These are phyloP conservation scores for Chiroxiphia lanceolata DNA, from an alignment of 2,797 vertebrate species.

Conservation along the genomic window DNA sequence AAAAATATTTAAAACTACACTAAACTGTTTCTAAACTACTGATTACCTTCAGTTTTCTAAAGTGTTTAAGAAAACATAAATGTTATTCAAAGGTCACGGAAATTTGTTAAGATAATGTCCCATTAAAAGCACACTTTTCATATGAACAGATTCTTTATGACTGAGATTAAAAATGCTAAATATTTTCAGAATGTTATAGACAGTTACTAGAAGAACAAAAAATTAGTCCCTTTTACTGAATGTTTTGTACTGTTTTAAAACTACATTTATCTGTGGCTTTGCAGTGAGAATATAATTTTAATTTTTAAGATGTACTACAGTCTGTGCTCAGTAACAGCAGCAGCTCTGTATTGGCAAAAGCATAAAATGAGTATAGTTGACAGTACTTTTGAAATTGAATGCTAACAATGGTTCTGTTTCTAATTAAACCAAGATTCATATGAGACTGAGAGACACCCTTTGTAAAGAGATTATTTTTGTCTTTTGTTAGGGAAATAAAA, in stretches of 20 bases:
- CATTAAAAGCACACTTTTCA: not conserved
- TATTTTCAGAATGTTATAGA: not conserved
- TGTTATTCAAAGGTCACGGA: not conserved
- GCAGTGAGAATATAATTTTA: not conserved
- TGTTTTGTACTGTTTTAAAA: not conserved
- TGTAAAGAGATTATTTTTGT: not conserved
- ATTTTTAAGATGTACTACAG: not conserved
- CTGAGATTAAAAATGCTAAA: not conserved
- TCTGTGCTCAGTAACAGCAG: not conserved
- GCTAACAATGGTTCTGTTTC: not conserved
- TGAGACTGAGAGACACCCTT: not conserved
- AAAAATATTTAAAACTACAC: constrained; percentile 9
- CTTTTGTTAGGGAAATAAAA: not conserved
- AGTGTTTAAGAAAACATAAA: not conserved
- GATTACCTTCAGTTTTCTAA: not conserved
- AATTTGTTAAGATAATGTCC: not conserved
- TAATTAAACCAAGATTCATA: not conserved
- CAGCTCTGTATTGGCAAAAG: not conserved
- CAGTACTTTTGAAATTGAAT: not conserved
- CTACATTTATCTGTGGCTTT: not conserved
- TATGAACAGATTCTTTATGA: not conserved
- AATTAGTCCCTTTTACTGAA: not conserved
- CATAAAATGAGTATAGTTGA: not conserved
- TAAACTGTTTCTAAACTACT: not conserved
- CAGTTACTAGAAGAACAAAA: not conserved